Evolutionary conservation across 2,888 invertebrate species (phyloP).

Genomic region (Mythimna albipuncta): DNA sequence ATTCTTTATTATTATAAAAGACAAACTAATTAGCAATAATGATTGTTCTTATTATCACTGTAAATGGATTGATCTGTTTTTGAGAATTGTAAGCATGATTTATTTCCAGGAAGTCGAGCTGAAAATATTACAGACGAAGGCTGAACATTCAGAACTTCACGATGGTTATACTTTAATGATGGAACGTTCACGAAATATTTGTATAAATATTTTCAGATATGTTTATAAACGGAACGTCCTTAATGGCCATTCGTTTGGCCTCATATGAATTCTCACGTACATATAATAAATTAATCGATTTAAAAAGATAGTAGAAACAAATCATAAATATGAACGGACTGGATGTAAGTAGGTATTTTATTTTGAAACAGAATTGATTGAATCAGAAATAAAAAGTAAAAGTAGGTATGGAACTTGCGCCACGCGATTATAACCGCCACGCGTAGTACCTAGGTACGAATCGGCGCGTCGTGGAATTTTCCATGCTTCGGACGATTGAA

Average conservation of each 20-base stretch:
- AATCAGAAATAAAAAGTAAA: constrained; percentile 59
- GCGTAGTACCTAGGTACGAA: constrained; percentile 31
- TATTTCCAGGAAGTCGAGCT: not conserved
- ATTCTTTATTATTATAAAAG: not conserved
- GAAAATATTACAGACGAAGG: constrained; percentile 2
- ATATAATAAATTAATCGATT: constrained; percentile 37
- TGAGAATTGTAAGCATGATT: not conserved
- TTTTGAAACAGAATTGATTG: constrained; percentile 19
- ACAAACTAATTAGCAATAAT: not conserved
- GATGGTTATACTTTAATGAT: not conserved
- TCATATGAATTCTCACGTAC: constrained; percentile 52
- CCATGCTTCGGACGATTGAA: constrained; percentile 53
- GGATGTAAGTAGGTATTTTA: constrained; percentile 17
- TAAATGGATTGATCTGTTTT: not conserved
- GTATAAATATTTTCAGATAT: constrained; percentile 69
- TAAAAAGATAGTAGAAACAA: not conserved
- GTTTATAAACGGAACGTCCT: constrained; percentile 77
- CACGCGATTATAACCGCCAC: constrained; percentile 29
- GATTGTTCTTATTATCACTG: not conserved
- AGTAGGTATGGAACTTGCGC: constrained; percentile 53
- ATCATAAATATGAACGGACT: not conserved
- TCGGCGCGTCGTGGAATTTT: constrained; percentile 60
- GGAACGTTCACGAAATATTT: constrained; percentile 56
- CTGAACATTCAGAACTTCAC: constrained; percentile 26
- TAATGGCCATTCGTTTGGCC: constrained; percentile 60